Evolutionary conservation across 2,888 invertebrate species (phyloP).

Genomic region (Melanotus villosus): DNA sequence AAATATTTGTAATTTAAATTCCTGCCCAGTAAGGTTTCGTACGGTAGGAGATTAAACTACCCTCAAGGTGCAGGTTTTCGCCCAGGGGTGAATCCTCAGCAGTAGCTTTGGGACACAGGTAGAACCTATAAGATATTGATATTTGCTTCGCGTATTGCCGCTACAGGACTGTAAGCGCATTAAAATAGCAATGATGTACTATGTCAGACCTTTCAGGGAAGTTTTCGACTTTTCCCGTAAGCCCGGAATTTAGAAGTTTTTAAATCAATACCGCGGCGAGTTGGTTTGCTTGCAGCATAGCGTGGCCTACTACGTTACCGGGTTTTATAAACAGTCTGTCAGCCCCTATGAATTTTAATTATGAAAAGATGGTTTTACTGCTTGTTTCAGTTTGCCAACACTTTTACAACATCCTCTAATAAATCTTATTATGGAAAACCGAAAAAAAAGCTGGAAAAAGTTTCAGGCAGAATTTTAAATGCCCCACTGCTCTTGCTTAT

Average conservation of each 20-base stretch:
- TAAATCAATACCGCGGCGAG: constrained; percentile 57
- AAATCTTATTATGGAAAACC: constrained; percentile 41
- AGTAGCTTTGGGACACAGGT: constrained; percentile 19
- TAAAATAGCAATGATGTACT: constrained; percentile 55
- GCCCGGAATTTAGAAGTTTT: constrained; percentile 60
- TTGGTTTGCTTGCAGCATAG: constrained; percentile 45
- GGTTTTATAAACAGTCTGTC: constrained; percentile 57
- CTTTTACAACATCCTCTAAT: constrained; percentile 40
- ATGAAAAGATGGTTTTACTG: constrained; percentile 51
- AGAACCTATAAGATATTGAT: constrained; percentile 40
- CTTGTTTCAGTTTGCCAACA: constrained; percentile 46
- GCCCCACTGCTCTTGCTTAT: not conserved
- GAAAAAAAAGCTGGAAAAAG: constrained; percentile 22
- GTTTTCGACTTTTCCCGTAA: constrained; percentile 55
- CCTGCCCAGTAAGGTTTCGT: not conserved
- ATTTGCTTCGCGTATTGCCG: constrained; percentile 33
- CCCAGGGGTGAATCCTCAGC: constrained; percentile 25
- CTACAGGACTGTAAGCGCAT: constrained; percentile 47
- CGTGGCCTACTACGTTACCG: constrained; percentile 50
- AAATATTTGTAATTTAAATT: not conserved
- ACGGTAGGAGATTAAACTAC: not conserved
- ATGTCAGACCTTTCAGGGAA: constrained; percentile 56
- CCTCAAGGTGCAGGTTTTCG: not conserved
- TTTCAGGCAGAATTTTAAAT: constrained; percentile 33
- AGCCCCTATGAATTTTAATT: constrained; percentile 58